Evolutionary conservation across 2,797 vertebrate species (phyloP).

Genomic region (Arctocebus calabarensis): DNA sequence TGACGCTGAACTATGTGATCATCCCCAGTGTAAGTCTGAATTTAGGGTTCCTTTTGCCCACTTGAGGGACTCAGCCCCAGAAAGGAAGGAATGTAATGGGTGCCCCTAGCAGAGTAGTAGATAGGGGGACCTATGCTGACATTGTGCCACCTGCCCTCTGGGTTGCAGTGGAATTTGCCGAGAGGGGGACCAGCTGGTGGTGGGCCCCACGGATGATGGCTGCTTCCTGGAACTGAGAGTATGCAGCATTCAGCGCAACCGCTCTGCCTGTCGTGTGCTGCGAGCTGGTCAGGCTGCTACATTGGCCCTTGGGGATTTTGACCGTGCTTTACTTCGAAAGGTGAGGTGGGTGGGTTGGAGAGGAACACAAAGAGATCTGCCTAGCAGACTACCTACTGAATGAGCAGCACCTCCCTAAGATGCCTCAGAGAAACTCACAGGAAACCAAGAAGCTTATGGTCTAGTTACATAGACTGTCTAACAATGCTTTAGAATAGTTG

Average conservation of each 20-base stretch:
- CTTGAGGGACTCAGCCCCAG: background rate
- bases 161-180: constrained; percentile 95
- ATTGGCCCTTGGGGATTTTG: constrained; percentile 94
- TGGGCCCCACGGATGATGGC: constrained; percentile 95
- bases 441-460: background rate
- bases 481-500: background rate
- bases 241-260: constrained; percentile 98
- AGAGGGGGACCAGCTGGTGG: constrained; percentile 96
- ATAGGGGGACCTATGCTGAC: constrained; percentile 22
- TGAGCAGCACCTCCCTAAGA: background rate
- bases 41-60: constrained; percentile 2
- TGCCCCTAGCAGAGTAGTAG: background rate
- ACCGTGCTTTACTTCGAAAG: constrained; percentile 96
- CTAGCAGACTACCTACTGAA: background rate
- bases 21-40: background rate
- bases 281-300: constrained; percentile 98
- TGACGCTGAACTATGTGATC: background rate
- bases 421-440: background rate
- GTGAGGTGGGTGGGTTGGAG: constrained; percentile 84
- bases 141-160: constrained; percentile 60
- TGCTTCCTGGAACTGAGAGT: constrained; percentile 94
- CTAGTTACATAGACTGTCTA: background rate
- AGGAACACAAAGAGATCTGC: background rate
- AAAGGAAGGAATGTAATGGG: constrained; percentile 30
- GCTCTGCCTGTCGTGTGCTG: constrained; percentile 96